A percentile compares a stretch with the other conserved stretches of the same genome.
phyloP scores from a whole-genome alignment of 2,113 vertebrate species.

The Rhinogobius similis region DNA sequence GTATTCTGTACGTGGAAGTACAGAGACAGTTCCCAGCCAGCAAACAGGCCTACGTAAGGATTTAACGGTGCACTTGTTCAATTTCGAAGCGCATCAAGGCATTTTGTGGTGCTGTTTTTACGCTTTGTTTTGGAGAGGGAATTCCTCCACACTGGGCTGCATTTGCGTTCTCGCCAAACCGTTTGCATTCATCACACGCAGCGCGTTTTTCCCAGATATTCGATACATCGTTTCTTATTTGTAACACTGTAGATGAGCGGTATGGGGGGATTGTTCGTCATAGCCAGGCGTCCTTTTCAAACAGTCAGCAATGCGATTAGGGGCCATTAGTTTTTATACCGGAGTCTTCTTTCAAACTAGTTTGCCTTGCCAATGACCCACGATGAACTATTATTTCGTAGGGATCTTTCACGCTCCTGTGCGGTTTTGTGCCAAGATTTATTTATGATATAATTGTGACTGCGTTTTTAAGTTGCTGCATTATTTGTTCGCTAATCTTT shows the following conservation, averaged over 20 bases:
- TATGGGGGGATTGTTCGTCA: conserved; percentile 39
- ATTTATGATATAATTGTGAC: conserved; percentile 4
- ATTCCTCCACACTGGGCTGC: conserved; percentile 40
- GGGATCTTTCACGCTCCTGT: conserved; percentile 36
- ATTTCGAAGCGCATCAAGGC: conserved; percentile 1
- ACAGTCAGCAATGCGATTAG: conserved; percentile 37
- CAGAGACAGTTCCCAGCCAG: conserved; percentile 46
- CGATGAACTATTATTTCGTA: conserved; percentile 39
- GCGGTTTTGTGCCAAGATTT: conserved; percentile 10
- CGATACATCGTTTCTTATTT: conserved; percentile 4
- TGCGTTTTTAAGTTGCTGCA: conserved; percentile 43
- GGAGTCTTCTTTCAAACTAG: conserved; percentile 32
- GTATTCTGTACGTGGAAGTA: conserved; percentile 74
- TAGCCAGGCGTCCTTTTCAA: conserved; percentile 28
- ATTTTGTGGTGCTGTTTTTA: background rate
- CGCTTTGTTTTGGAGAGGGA: conserved; percentile 34
- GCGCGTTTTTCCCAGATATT: conserved; percentile 3
- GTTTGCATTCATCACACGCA: conserved; percentile 8
- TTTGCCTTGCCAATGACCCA: conserved; percentile 29
- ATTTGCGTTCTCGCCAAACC: conserved; percentile 37
- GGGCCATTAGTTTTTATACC: conserved; percentile 24
- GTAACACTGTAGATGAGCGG: conserved; percentile 2
- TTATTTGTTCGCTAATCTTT: conserved; percentile 22
- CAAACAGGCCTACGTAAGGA: conserved; percentile 52
- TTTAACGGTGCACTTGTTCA: conserved; percentile 35